Evolutionary conservation across 2,797 vertebrate genomes (phyloP), one percentile per base, ranked within the genome.

Genomic region (Novumbra hubbsi): DNA sequence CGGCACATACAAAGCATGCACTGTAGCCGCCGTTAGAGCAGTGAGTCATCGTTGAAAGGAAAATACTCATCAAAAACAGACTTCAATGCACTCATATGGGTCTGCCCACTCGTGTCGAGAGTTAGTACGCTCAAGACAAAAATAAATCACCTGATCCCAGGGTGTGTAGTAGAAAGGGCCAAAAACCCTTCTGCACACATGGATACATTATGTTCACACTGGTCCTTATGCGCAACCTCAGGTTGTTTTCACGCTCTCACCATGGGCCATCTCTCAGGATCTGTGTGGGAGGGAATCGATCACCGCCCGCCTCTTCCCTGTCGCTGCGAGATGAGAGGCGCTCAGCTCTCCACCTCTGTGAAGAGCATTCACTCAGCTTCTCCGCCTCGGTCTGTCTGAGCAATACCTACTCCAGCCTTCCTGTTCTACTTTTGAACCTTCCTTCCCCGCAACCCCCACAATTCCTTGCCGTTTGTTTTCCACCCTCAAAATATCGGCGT

Each of bases 141-240:
- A 64, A 32, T 32, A 64, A 64, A 64, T 15, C 32, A 16, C 62
- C 28, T 64, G 5, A 30, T n/a, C 63, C 16, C 30, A 64, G 15
- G 16, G 28, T 28, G 6, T 30, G 28, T 30, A 64, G 45, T 57
- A 63, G 15, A 14, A 50, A 72, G 6, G 52, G 8, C 19, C n/a
- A 55, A 70, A 55, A 21, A 71, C 67, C 67, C 52, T 77, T 48
- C 69, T 73, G 73, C 71, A 79, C 28, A 63, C 60, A 67, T 48
- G 57, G 64, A 2, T 16, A 80, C 19, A 62, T 41, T 50, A 17
- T 16, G 49, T 41, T 38, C 19, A 65, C 52, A 8, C 73, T 19
- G 63, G 73, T 50, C 32, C 62, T 69, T 57, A 66, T 55, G 57
- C 68, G 74, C 63, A 64, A 65, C 74, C 71, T 60, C 34, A n/a